Evolutionary conservation across 2,888 invertebrate species (phyloP).

Genomic region (Argyra leucocephala): DNA sequence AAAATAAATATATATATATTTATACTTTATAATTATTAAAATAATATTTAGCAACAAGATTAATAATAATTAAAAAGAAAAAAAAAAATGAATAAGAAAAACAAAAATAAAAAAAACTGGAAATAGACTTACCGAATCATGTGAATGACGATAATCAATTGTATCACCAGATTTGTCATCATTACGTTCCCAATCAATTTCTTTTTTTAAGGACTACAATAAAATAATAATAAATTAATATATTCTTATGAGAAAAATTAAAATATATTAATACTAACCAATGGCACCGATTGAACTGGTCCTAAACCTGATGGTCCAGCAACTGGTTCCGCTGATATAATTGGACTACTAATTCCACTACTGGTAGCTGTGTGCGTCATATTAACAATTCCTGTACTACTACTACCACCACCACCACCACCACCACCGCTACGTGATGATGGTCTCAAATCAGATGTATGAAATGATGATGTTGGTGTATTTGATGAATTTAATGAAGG

Average conservation of each 20-base stretch:
- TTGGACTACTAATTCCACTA: conserved; percentile 33
- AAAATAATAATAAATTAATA: neutral
- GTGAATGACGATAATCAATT: conserved; percentile 70
- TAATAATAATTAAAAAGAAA: conserved; percentile 21
- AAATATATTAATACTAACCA: conserved; percentile 53
- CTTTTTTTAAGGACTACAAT: conserved; percentile 73
- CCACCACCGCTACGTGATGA: conserved; percentile 31
- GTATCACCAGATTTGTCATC: conserved; percentile 73
- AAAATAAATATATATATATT: neutral
- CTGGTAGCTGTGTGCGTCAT: conserved; percentile 28
- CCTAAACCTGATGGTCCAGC: conserved; percentile 75
- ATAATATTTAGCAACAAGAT: conserved; percentile 2
- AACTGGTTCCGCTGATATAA: conserved; percentile 30
- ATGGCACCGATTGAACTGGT: conserved; percentile 79
- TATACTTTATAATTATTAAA: neutral
- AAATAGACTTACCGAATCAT: conserved; percentile 65
- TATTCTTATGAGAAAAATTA: neutral
- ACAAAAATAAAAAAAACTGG: conserved; percentile 26
- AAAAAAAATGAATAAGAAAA: conserved; percentile 30
- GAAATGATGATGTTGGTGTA: conserved; percentile 25
- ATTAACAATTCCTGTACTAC: conserved; percentile 30
- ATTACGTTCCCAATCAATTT: conserved; percentile 74
- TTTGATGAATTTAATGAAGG: conserved; percentile 28
- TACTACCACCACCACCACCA: conserved; percentile 28
- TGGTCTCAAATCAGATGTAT: conserved; percentile 33